Base-by-base conservation (phyloP, 2,797 vertebrate species). In the Manis javanica region DNA sequence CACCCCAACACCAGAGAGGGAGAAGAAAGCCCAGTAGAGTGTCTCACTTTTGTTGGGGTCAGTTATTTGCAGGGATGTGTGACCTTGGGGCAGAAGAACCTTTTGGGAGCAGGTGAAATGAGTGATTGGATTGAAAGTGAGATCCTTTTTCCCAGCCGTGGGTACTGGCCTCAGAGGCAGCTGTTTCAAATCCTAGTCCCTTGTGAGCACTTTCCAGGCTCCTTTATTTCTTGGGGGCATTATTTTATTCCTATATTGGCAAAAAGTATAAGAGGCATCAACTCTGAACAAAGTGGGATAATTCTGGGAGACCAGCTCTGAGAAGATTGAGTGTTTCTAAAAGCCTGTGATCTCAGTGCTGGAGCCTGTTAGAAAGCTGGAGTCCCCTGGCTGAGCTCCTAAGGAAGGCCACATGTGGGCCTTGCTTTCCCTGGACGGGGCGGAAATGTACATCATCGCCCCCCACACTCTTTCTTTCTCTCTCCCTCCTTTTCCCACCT, bases 21-120 rank as follows among this genome's bases (percentile, higher is more conserved):
- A 57, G 21, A 46, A 0, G 46, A 51, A 55, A 69, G 16, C 11
- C 72, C 19, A 4, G n/a, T 42, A 31, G 13, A 24, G 11, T 61
- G 42, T 34, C 69, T 75, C 24, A 4, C 12, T 53, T 87, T 46
- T 29, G 31, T 93, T 68, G 61, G 51, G 31, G 21, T 55, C 55
- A 77, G 42, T 53, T 83, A 64, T 92, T 86, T 69, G 29, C 61
- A 92, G 79, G 71, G 64, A 66, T 24, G 3, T 68, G 42, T 93
- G 69, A 85, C 49, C 53, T 39, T 72, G 46, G 42, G 59, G 39
- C n/a, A 26, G 13, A 15, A 23, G 21, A 51, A 14, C 31, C 59
- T 75, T 23, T 5, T 24, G 64, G 42, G 78, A 86, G 61, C 72
- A 79, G 37, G 37, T 71, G 39, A 75, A 34, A n/a, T 69, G 79